Conservation (phyloP, 2,888 invertebrate species). For the Oligia strigilis region DNA sequence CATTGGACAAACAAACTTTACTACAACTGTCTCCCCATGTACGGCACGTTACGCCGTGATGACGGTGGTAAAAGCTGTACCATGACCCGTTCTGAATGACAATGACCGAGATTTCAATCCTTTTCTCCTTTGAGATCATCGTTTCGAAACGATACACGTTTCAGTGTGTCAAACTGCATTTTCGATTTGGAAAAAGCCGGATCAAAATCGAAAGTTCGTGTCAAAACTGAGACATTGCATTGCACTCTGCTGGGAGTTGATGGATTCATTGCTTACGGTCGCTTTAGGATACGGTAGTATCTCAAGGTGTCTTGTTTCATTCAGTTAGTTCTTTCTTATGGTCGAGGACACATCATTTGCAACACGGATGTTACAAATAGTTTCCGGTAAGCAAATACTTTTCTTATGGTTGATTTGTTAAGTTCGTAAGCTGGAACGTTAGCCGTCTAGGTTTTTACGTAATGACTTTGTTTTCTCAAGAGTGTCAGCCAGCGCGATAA, state of each 20-base stretch:
- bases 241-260: not conserved
- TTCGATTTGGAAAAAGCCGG: conserved; percentile 55
- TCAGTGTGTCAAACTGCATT: conserved; percentile 49
- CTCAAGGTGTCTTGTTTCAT: not conserved
- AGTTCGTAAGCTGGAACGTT: conserved; percentile 47
- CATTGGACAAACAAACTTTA: conserved; percentile 62
- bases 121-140: conserved; percentile 76
- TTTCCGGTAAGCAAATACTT: conserved; percentile 36
- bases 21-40: conserved; percentile 61
- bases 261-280: not conserved
- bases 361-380: not conserved
- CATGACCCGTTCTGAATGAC: conserved; percentile 67
- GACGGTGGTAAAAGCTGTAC: conserved; percentile 61
- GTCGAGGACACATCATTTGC: conserved; percentile 17
- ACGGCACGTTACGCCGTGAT: conserved; percentile 46
- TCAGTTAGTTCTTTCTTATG: not conserved
- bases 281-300: not conserved
- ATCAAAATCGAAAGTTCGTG: conserved; percentile 53
- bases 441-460: conserved; percentile 44
- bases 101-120: conserved; percentile 70
- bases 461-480: conserved; percentile 39
- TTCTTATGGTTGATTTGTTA: too few species aligned
- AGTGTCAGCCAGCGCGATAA: conserved; percentile 34
- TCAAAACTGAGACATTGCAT: not conserved
- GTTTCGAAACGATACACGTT: conserved; percentile 65